phyloP scores from a whole-genome alignment of 2,113 vertebrate species.

The Melospiza georgiana region DNA sequence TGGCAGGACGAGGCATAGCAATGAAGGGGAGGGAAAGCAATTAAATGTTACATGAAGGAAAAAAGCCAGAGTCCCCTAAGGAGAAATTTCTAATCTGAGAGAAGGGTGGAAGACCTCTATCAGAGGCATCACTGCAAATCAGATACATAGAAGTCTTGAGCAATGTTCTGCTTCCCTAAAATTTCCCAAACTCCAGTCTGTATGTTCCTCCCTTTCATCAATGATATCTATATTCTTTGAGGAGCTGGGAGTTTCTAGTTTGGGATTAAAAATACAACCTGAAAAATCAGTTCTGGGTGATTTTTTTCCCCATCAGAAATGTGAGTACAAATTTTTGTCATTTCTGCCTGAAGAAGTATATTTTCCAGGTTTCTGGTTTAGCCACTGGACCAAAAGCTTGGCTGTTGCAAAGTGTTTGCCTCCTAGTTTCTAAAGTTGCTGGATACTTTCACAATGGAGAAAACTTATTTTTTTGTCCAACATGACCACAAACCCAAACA shows the following conservation, averaged over 20 bases:
- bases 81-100: not conserved
- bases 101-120: not conserved
- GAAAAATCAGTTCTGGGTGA: not conserved
- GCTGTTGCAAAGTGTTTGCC: not conserved
- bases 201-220: not conserved
- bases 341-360: not conserved
- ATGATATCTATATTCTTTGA: not conserved
- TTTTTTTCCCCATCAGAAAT: not conserved
- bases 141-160: not conserved
- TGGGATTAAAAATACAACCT: not conserved
- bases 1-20: not conserved
- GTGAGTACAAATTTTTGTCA: not conserved
- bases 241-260: not conserved
- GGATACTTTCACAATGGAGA: not conserved
- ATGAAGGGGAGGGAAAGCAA: not conserved
- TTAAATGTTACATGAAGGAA: not conserved
- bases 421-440: not conserved
- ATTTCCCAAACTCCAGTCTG: not conserved
- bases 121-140: not conserved
- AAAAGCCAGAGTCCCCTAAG: not conserved
- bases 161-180: not conserved
- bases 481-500: not conserved
- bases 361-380: not conserved
- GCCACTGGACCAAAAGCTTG: not conserved
- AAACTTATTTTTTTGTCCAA: not conserved